phyloP scores from a whole-genome alignment of 2,113 vertebrate genomes.

The Electrona antarctica region DNA sequence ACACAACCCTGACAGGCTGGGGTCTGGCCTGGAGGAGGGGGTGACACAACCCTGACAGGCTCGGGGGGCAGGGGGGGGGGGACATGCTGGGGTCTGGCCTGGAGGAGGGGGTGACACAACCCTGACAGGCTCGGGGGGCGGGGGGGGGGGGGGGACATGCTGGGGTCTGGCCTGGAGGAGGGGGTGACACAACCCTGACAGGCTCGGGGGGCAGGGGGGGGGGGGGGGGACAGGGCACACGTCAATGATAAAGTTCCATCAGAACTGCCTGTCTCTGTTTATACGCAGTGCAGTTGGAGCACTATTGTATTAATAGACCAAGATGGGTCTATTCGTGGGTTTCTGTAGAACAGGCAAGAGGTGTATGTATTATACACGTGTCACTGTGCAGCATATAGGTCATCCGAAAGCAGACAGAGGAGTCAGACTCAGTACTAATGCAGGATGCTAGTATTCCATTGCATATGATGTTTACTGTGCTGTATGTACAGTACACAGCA shows the following conservation, averaged over 20 bases:
- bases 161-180: constrained; percentile 46
- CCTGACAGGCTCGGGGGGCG: constrained; percentile 1
- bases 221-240: constrained; percentile 34
- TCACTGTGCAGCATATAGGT: not conserved
- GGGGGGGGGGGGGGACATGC: constrained; percentile 26
- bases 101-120: constrained; percentile 33
- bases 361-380: not conserved
- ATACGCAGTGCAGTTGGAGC: constrained; percentile 10
- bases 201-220: constrained; percentile 2
- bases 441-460: not conserved
- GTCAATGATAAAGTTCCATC: constrained; percentile 43
- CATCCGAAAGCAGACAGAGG: constrained; percentile 8
- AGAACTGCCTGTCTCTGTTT: constrained; percentile 6
- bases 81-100: constrained; percentile 47
- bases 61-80: constrained; percentile 46
- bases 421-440: too few relatives aligned
- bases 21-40: constrained; percentile 48
- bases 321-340: not conserved
- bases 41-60: constrained; percentile 19
- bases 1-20: constrained; percentile 30
- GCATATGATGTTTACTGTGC: not conserved
- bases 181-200: constrained; percentile 29
- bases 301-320: not conserved
- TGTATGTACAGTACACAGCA: not conserved
- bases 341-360: not conserved